These are phyloP conservation scores for Pelodytes ibericus DNA, from an alignment of 2,797 vertebrate genomes.

Conservation along the genomic window DNA sequence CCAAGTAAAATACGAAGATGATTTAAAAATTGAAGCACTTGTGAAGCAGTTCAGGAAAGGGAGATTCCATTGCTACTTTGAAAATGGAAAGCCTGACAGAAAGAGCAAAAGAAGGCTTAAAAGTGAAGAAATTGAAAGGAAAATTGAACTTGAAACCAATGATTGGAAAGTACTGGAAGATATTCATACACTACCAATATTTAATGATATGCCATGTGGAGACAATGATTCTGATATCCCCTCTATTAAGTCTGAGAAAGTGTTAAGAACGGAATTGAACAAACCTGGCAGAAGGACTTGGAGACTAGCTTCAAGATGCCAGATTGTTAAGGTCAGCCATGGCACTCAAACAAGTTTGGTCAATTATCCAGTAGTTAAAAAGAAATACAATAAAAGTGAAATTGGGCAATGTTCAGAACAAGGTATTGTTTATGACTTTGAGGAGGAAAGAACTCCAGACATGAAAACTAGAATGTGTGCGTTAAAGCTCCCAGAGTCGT, in stretches of 20 bases:
- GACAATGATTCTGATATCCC: constrained; percentile 62
- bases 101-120: constrained; percentile 62
- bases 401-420: constrained; percentile 55
- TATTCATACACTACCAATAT: constrained; percentile 63
- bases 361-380: constrained; percentile 74
- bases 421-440: constrained; percentile 55
- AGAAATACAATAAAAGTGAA: constrained; percentile 63
- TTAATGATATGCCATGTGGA: constrained; percentile 60
- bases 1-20: constrained; percentile 86
- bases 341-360: constrained; percentile 80
- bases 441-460: constrained; percentile 74
- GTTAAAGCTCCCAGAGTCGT: constrained; percentile 76
- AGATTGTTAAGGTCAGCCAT: constrained; percentile 86
- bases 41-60: constrained; percentile 83
- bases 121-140: constrained; percentile 63
- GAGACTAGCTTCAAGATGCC: constrained; percentile 78
- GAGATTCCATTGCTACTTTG: constrained; percentile 83
- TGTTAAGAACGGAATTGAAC: constrained; percentile 55
- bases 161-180: constrained; percentile 48
- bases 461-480: constrained; percentile 70
- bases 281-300: constrained; percentile 68
- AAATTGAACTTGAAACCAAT: constrained; percentile 36
- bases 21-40: constrained; percentile 81
- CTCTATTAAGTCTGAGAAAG: constrained; percentile 61
- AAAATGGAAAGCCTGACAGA: constrained; percentile 73